Conservation (phyloP, 1,140 invertebrate species). For the Pachypeltis micranthus region DNA sequence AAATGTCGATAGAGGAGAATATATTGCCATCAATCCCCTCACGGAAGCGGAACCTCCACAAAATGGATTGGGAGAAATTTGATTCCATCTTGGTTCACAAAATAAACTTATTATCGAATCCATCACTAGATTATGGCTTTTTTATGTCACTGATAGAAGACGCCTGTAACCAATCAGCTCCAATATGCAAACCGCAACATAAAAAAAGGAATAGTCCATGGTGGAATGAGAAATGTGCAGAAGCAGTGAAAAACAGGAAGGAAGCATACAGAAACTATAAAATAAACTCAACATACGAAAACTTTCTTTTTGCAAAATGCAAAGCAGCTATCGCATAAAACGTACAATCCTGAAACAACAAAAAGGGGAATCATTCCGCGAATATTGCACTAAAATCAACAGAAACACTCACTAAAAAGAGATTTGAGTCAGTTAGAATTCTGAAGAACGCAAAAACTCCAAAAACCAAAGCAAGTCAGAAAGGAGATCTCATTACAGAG, state of each 20-base stretch:
- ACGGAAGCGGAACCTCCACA: not conserved
- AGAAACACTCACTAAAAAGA: not conserved
- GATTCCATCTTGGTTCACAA: not conserved
- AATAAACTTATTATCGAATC: not conserved
- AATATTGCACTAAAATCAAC: not conserved
- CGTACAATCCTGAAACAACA: not conserved
- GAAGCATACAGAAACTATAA: not conserved
- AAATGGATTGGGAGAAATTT: not conserved
- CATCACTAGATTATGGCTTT: not conserved
- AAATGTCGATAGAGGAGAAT: not conserved
- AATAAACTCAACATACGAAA: not conserved
- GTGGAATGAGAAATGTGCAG: too few species aligned
- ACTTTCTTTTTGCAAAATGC: not conserved
- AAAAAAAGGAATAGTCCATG: not conserved
- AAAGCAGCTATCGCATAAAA: not conserved
- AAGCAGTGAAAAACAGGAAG: not conserved
- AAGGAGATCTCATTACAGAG: not conserved
- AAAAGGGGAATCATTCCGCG: not conserved
- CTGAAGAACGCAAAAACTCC: too few species aligned
- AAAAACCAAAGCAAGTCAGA: not conserved
- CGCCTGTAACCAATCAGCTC: not conserved
- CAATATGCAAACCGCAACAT: not conserved
- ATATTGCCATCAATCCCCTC: too few species aligned
- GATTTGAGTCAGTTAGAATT: not conserved
- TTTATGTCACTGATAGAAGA: not conserved